Percentiles rank a stretch among this genome's conserved stretches.
Conservation (phyloP, 1,140 invertebrate species). For the Drosophila sulfurigaster region DNA sequence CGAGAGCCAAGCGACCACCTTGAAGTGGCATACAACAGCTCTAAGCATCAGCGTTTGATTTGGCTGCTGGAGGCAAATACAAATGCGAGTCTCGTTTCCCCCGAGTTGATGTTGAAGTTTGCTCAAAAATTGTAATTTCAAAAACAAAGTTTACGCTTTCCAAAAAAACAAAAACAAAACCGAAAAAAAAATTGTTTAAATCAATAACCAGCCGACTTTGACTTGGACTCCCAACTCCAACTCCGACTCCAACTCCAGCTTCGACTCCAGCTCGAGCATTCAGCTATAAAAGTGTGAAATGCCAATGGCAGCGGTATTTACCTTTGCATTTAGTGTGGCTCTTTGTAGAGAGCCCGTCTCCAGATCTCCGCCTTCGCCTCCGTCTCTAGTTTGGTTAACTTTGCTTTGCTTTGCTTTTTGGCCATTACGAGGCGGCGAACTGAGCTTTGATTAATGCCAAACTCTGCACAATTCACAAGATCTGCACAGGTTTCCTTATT, state of each 20-base stretch:
- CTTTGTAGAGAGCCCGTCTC: conserved; percentile 24
- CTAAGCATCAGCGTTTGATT: conserved; percentile 2
- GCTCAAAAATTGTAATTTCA: conserved; percentile 64
- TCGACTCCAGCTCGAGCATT: conserved; percentile 44
- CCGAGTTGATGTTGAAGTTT: conserved; percentile 30
- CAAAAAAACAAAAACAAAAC: conserved; percentile 26
- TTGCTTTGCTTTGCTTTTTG: conserved; percentile 29
- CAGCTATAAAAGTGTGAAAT: conserved; percentile 82
- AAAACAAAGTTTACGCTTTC: conserved; percentile 79
- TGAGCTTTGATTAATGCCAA: conserved; percentile 80
- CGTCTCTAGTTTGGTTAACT: too few relatives aligned
- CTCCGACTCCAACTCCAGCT: conserved; percentile 25
- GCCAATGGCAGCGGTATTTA: conserved; percentile 73
- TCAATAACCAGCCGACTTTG: conserved; percentile 56
- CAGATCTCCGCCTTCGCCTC: too few relatives aligned
- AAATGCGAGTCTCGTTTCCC: conserved; percentile 15
- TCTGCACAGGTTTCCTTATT: conserved; percentile 68
- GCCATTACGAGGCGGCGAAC: conserved; percentile 74
- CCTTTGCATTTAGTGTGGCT: conserved; percentile 71
- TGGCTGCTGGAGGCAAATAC: conserved; percentile 35
- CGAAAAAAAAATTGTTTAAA: conserved; percentile 59
- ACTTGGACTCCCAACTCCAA: conserved; percentile 31
- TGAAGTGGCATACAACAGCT: conserved; percentile 8
- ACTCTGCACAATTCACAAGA: conserved; percentile 65
- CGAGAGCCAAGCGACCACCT: conserved; percentile 36